A percentile compares a stretch with the other conserved stretches of the same genome.
These are phyloP conservation scores for Plectus sambesii DNA, from an alignment of 1,140 invertebrate genomes.

Conservation along the genomic window DNA sequence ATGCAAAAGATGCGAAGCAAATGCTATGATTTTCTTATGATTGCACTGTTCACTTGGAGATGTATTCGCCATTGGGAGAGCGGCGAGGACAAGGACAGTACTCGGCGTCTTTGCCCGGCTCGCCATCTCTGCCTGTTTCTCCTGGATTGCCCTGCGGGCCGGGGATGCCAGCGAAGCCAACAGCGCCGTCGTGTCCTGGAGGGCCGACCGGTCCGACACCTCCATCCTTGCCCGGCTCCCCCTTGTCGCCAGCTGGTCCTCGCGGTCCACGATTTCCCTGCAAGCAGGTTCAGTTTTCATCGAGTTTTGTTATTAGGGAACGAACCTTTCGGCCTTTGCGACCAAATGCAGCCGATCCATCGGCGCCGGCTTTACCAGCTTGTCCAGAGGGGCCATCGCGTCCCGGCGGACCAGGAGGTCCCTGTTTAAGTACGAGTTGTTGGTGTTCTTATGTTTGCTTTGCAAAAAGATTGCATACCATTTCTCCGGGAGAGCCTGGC, in stretches of 20 bases:
- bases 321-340: too few relatives aligned
- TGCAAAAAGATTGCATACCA: too few relatives aligned
- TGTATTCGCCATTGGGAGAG: too few relatives aligned
- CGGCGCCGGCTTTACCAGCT: too few relatives aligned
- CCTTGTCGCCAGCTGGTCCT: constrained; percentile 21
- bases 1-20: too few relatives aligned
- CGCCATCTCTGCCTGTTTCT: constrained; percentile 28
- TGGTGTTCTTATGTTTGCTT: too few relatives aligned
- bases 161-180: constrained; percentile 28
- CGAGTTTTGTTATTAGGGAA: too few relatives aligned
- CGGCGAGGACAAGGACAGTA: constrained; percentile 31
- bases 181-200: constrained; percentile 27
- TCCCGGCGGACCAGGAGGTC: constrained; percentile 30
- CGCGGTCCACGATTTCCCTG: constrained; percentile 25
- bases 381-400: constrained; percentile 23
- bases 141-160: constrained; percentile 25
- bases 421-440: too few relatives aligned
- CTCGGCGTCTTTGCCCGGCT: constrained; percentile 34
- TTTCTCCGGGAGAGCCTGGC: constrained; percentile 31
- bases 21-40: too few relatives aligned
- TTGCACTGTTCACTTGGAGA: too few relatives aligned
- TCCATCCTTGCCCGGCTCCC: constrained; percentile 23
- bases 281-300: too few relatives aligned
- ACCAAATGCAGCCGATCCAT: too few relatives aligned
- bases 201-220: constrained; percentile 28